Conservation (phyloP, 2,888 invertebrate genomes). For the Erynnis tages region DNA sequence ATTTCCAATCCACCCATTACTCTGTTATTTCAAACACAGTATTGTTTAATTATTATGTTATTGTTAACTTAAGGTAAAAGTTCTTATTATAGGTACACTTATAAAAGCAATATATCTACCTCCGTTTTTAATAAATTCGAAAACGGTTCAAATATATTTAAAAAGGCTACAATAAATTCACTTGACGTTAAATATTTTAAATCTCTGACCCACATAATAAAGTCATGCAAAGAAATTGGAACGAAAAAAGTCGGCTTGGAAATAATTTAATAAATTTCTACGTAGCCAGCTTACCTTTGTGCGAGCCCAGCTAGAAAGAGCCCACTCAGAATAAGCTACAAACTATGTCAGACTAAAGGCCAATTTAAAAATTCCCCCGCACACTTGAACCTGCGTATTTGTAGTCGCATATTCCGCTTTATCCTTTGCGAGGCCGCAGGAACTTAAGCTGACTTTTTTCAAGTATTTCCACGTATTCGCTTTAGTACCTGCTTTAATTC, state of each 20-base stretch:
- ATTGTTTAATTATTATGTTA: too few relatives aligned
- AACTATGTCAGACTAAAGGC: slow-evolving; percentile 21
- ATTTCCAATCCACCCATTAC: too few relatives aligned
- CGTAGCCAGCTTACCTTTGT: slow-evolving; percentile 22
- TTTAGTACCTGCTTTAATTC: not conserved
- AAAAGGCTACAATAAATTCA: too few relatives aligned
- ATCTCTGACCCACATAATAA: not conserved
- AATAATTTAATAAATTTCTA: slow-evolving; percentile 15
- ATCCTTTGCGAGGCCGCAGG: slow-evolving; percentile 13
- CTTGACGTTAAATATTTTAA: too few relatives aligned
- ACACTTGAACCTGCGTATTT: slow-evolving; percentile 12
- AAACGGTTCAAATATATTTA: too few relatives aligned
- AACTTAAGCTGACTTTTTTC: slow-evolving; percentile 7
- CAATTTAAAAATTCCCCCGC: slow-evolving; percentile 17
- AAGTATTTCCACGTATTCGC: not conserved
- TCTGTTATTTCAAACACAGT: too few relatives aligned
- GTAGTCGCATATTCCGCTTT: slow-evolving; percentile 6
- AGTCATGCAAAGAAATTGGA: not conserved
- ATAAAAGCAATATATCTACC: too few relatives aligned
- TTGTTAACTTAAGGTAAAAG: too few relatives aligned
- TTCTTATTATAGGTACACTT: too few relatives aligned
- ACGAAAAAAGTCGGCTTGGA: not conserved
- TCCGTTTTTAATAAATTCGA: too few relatives aligned
- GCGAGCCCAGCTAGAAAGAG: slow-evolving; percentile 6
- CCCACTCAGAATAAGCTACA: slow-evolving; percentile 15